Conservation (phyloP, 2,888 invertebrate genomes). For the Pogonocherus hispidulus region DNA sequence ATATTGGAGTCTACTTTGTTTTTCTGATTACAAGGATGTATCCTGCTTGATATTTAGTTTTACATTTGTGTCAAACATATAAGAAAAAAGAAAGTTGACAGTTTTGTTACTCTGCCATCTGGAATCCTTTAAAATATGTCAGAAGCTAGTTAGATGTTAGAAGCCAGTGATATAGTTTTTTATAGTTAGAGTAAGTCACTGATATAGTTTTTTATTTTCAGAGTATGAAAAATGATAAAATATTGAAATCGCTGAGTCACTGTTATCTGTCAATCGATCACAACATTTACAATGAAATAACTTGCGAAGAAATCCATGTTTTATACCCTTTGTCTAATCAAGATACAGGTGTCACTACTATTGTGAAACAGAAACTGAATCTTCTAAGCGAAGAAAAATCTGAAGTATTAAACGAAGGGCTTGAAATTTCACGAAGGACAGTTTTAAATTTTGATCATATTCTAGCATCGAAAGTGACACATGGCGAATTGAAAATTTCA, state of each 20-base stretch:
- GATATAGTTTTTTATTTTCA: slow-evolving; percentile 60
- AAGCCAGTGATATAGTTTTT: neutral
- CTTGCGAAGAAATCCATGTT: slow-evolving; percentile 80
- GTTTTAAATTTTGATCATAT: slow-evolving; percentile 82
- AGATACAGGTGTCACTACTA: slow-evolving; percentile 81
- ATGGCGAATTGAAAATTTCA: slow-evolving; percentile 79
- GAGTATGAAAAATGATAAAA: slow-evolving; percentile 79
- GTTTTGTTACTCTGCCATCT: too few species aligned
- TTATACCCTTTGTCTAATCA: slow-evolving; percentile 84
- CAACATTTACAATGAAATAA: slow-evolving; percentile 79
- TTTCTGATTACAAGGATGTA: too few species aligned
- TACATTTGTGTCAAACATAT: too few species aligned
- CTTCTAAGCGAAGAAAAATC: slow-evolving; percentile 72
- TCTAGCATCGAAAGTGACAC: slow-evolving; percentile 76
- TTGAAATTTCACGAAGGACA: slow-evolving; percentile 73
- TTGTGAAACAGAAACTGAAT: slow-evolving; percentile 73
- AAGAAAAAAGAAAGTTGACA: too few species aligned
- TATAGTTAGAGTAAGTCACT: slow-evolving; percentile 3
- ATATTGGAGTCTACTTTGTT: too few species aligned
- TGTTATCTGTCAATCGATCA: slow-evolving; percentile 84
- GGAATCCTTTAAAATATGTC: too few species aligned
- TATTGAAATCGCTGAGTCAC: slow-evolving; percentile 80
- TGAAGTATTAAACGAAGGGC: slow-evolving; percentile 69
- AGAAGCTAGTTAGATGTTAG: too few species aligned
- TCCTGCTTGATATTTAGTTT: too few species aligned